Conservation (phyloP, 1,140 invertebrate genomes). For the Anastrepha obliqua region DNA sequence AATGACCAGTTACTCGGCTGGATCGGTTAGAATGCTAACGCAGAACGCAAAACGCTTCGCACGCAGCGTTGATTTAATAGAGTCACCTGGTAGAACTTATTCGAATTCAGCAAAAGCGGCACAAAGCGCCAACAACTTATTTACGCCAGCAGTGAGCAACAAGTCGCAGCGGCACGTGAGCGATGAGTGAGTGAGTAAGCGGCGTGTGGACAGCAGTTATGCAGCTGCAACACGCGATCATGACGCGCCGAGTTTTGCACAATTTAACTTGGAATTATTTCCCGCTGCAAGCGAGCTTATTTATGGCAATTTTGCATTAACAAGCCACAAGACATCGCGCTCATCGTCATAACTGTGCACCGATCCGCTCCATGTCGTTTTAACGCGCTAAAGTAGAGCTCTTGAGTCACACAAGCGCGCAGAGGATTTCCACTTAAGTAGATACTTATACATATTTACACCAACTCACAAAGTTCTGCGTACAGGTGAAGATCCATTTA, state of each 20-base stretch:
- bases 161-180: neutral
- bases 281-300: slow-evolving; percentile 27
- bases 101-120: slow-evolving; percentile 3
- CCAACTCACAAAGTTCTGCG: too few relatives aligned
- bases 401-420: neutral
- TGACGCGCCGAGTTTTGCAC: slow-evolving; percentile 28
- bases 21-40: neutral
- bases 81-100: slow-evolving; percentile 58
- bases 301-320: slow-evolving; percentile 31
- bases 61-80: slow-evolving; percentile 54
- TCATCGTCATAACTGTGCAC: slow-evolving; percentile 17
- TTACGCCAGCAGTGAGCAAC: neutral
- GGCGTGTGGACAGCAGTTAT: slow-evolving; percentile 20
- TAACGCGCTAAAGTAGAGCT: neutral
- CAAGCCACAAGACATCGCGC: neutral
- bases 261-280: slow-evolving; percentile 35
- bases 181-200: neutral
- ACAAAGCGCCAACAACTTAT: neutral
- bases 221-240: slow-evolving; percentile 48
- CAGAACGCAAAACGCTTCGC: slow-evolving; percentile 27
- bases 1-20: slow-evolving; percentile 10
- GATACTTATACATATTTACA: too few relatives aligned
- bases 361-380: slow-evolving; percentile 29
- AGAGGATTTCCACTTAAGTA: neutral
- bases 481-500: too few relatives aligned